phyloP scores from a whole-genome alignment of 1,140 invertebrate species.

The Saccostrea echinata region DNA sequence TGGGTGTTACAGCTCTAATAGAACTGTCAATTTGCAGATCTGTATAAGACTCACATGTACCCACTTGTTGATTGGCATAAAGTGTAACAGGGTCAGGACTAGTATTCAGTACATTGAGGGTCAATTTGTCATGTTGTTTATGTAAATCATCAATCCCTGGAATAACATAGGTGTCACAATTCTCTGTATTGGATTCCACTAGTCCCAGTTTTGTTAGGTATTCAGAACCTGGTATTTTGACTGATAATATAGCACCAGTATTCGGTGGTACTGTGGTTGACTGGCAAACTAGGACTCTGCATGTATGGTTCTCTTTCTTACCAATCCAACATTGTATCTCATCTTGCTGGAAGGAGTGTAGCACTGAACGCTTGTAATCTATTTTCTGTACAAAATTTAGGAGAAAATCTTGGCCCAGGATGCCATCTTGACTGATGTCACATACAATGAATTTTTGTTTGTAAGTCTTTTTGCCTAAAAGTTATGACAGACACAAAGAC shows the following conservation, averaged over 20 bases:
- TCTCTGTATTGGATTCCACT: neutral
- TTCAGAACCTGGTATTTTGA: neutral
- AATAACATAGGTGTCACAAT: neutral
- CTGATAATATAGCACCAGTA: neutral
- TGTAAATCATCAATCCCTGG: neutral
- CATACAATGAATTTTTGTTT: slow-evolving; percentile 5
- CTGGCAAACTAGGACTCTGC: neutral
- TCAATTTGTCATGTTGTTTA: neutral
- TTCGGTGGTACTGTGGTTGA: neutral
- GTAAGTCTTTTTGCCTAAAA: neutral
- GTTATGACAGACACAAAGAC: neutral
- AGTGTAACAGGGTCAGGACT: neutral
- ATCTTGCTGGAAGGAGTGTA: neutral
- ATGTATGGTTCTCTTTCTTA: neutral
- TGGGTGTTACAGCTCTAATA: too few species aligned
- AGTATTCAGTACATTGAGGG: neutral
- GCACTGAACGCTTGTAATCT: neutral
- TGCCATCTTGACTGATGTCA: slow-evolving; percentile 41
- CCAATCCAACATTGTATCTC: slow-evolving; percentile 43
- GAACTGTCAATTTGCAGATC: too few species aligned
- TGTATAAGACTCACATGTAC: neutral
- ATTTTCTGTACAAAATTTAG: slow-evolving; percentile 8
- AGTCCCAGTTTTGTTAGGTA: neutral
- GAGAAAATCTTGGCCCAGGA: slow-evolving; percentile 47
- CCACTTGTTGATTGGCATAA: neutral